phyloP scores from a whole-genome alignment of 1,140 invertebrate genomes.

The Drosophila nasuta region DNA sequence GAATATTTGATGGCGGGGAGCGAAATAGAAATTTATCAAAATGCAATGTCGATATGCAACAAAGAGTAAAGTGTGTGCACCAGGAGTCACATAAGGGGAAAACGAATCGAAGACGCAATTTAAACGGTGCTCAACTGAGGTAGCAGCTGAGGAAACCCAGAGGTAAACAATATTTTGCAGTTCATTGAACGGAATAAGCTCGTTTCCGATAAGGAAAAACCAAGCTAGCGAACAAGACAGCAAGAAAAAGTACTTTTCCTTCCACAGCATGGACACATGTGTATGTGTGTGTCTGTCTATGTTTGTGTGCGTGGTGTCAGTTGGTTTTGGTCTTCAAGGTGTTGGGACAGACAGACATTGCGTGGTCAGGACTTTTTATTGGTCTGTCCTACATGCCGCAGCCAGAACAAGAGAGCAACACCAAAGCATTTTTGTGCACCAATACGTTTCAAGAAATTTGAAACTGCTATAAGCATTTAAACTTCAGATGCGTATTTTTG shows the following conservation, averaged over 20 bases:
- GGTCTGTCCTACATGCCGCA: constrained; percentile 63
- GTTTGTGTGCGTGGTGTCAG: constrained; percentile 14
- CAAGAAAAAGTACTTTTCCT: constrained; percentile 44
- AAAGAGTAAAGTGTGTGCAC: constrained; percentile 21
- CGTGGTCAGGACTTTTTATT: constrained; percentile 49
- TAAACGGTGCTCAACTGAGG: constrained; percentile 26
- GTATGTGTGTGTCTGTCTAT: neutral
- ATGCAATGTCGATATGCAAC: constrained; percentile 41
- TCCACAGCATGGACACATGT: constrained; percentile 21
- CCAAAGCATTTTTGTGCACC: constrained; percentile 46
- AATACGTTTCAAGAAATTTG: constrained; percentile 50
- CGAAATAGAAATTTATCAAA: constrained; percentile 64
- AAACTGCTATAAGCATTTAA: constrained; percentile 48
- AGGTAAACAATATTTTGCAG: constrained; percentile 82
- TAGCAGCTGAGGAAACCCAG: constrained; percentile 46
- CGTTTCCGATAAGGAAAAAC: constrained; percentile 74
- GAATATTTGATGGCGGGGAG: neutral
- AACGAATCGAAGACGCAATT: constrained; percentile 52
- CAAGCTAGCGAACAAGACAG: constrained; percentile 43
- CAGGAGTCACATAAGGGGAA: constrained; percentile 34
- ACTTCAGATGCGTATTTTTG: constrained; percentile 30
- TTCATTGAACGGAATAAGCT: constrained; percentile 83
- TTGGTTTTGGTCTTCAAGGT: constrained; percentile 7
- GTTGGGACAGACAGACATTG: constrained; percentile 46
- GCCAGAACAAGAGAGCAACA: constrained; percentile 34